Percentiles rank a stretch among this genome's conserved stretches.
phyloP scores from a whole-genome alignment of 1,140 invertebrate genomes.

The Sycophaga agraensis region DNA sequence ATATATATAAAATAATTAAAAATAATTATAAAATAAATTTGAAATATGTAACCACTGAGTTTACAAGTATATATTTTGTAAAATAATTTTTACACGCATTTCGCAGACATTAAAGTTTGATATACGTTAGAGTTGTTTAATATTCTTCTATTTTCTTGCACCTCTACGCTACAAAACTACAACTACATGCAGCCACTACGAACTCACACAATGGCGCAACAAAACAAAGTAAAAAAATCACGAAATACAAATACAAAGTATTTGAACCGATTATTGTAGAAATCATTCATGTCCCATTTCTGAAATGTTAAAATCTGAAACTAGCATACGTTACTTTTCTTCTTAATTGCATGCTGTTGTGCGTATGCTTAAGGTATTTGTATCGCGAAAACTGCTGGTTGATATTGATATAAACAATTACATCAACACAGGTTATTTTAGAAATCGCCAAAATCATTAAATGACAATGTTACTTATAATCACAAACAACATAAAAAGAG shows the following conservation, averaged over 20 bases:
- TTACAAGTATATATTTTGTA: background rate
- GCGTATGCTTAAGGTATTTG: too few relatives aligned
- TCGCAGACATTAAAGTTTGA: background rate
- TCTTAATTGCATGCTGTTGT: too few relatives aligned
- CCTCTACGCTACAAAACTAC: background rate
- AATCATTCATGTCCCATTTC: background rate
- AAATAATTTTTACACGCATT: background rate
- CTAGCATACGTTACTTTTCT: too few relatives aligned
- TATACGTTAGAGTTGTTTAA: background rate
- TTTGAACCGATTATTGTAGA: background rate
- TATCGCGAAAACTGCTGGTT: too few relatives aligned
- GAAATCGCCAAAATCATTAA: too few relatives aligned
- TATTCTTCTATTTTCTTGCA: background rate
- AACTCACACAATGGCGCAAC: background rate
- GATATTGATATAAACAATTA: too few relatives aligned
- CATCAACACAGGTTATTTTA: too few relatives aligned
- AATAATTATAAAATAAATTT: background rate
- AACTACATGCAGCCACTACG: background rate
- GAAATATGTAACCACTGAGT: background rate
- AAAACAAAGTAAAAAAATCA: slow-evolving; percentile 15
- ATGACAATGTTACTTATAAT: too few relatives aligned
- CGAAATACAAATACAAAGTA: slow-evolving; percentile 1
- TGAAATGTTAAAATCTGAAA: background rate
- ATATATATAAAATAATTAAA: too few relatives aligned
- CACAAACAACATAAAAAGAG: background rate